Evolutionary conservation across 1,140 invertebrate species (phyloP).

Genomic region (Gryllus bimaculatus): DNA sequence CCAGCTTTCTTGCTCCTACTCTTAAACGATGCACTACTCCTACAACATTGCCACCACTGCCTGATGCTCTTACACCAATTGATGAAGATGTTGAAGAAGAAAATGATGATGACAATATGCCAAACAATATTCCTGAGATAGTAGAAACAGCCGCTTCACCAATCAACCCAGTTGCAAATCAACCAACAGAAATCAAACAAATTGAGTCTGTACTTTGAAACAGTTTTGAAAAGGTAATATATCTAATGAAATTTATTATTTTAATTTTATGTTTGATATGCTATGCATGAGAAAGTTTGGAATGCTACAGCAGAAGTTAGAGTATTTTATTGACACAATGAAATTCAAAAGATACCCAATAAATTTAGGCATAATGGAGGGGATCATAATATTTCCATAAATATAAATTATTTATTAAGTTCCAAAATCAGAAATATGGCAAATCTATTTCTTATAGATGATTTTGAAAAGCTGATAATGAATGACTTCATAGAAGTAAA

Average conservation of each 20-base stretch:
- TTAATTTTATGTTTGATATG: not conserved
- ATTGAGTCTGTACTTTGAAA: slow-evolving; percentile 55
- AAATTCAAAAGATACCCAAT: no score
- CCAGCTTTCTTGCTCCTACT: slow-evolving; percentile 72
- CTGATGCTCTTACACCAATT: slow-evolving; percentile 66
- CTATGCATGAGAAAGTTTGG: no score
- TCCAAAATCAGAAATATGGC: no score
- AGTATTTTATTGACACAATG: no score
- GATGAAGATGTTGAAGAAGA: slow-evolving; percentile 67
- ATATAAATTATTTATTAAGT: no score
- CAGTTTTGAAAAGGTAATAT: not conserved
- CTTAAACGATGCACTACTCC: slow-evolving; percentile 51
- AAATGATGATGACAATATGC: slow-evolving; percentile 48
- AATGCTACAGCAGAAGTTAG: no score
- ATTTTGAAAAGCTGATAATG: no score
- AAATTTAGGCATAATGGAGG: no score
- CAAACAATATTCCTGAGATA: slow-evolving; percentile 44
- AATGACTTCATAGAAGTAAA: no score
- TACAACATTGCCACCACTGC: slow-evolving; percentile 43
- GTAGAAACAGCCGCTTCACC: slow-evolving; percentile 50
- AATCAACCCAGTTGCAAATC: slow-evolving; percentile 33
- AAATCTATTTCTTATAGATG: no score
- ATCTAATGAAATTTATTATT: not conserved
- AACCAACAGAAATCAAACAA: slow-evolving; percentile 47
- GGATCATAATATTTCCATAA: no score